Evolutionary conservation across 2,113 vertebrate species (phyloP).

Genomic region (Colistium nudipinnis): DNA sequence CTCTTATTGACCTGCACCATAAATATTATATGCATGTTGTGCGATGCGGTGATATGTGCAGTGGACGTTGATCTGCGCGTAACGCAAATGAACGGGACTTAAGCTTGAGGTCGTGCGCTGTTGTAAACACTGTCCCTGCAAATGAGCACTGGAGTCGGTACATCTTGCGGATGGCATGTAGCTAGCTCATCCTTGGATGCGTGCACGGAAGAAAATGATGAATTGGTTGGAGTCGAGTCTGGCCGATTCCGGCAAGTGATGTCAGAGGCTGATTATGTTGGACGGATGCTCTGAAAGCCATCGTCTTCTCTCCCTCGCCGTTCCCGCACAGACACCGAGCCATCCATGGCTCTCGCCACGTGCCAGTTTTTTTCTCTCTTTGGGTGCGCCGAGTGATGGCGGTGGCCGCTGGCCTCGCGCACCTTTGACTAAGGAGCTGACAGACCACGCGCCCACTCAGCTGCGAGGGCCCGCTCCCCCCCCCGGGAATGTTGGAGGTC

Average conservation of each 20-base stretch:
- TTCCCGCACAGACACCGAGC: slow-evolving; percentile 50
- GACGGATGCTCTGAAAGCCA: slow-evolving; percentile 41
- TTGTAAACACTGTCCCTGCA: not conserved
- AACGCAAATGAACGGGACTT: not conserved
- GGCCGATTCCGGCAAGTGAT: slow-evolving; percentile 67
- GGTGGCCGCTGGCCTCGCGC: slow-evolving; percentile 42
- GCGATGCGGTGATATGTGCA: not conserved
- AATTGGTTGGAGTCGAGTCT: slow-evolving; percentile 53
- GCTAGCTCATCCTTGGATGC: slow-evolving; percentile 40
- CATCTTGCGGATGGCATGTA: slow-evolving; percentile 6
- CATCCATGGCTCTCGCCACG: slow-evolving; percentile 54
- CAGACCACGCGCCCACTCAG: slow-evolving; percentile 54
- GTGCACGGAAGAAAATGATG: slow-evolving; percentile 59
- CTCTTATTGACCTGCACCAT: not conserved
- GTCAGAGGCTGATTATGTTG: slow-evolving; percentile 74
- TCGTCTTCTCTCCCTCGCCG: slow-evolving; percentile 20
- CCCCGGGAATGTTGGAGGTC: slow-evolving; percentile 55
- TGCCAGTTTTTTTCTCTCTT: slow-evolving; percentile 31
- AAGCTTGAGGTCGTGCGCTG: not conserved
- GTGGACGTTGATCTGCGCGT: not conserved
- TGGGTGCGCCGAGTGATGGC: slow-evolving; percentile 34
- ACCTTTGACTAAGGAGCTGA: slow-evolving; percentile 70
- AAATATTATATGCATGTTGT: not conserved
- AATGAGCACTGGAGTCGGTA: not conserved
- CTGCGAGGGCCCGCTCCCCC: slow-evolving; percentile 35